These are phyloP conservation scores for Conomelus anceps DNA, from an alignment of 2,888 invertebrate genomes.

Conservation along the genomic window DNA sequence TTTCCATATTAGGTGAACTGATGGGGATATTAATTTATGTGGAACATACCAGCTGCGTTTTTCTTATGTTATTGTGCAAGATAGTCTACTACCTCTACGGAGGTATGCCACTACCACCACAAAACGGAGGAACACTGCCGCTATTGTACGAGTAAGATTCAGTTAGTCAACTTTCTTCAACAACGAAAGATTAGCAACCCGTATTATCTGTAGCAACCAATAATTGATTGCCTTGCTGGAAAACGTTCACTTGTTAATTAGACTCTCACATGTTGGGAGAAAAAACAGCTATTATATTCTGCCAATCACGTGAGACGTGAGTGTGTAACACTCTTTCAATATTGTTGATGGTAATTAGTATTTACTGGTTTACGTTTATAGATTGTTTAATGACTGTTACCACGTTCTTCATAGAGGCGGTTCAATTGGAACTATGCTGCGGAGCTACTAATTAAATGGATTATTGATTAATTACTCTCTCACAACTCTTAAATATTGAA, in stretches of 20 bases:
- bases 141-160: background rate
- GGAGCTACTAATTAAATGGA: too few species aligned
- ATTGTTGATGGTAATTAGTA: background rate
- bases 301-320: background rate
- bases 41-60: background rate
- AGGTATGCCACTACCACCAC: too few species aligned
- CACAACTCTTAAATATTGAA: too few species aligned
- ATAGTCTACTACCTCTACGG: too few species aligned
- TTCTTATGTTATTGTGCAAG: background rate
- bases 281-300: background rate
- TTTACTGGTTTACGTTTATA: background rate
- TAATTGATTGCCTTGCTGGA: background rate
- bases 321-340: background rate
- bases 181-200: background rate
- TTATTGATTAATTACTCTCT: background rate
- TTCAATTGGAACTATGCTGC: background rate
- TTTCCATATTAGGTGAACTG: background rate
- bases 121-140: background rate
- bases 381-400: background rate
- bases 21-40: background rate
- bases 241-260: background rate
- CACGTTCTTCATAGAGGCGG: background rate
- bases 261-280: background rate
- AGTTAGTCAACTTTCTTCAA: background rate
- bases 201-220: too few species aligned